Evolutionary conservation across 2,797 vertebrate species (phyloP), one percentile per base, ranked within the genome.

Genomic region (Parauchenoglanis ngamensis): DNA sequence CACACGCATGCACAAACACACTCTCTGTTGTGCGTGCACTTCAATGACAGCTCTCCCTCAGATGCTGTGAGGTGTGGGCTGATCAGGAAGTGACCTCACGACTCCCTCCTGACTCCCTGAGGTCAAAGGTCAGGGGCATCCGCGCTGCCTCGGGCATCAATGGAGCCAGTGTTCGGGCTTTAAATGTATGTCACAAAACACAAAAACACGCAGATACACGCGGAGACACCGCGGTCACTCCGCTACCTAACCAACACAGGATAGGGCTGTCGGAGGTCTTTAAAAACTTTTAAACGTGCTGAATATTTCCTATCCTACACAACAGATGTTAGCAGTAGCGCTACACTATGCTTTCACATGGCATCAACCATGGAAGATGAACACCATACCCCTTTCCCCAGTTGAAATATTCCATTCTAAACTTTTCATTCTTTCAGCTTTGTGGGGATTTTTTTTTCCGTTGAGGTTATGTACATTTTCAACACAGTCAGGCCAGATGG

Each of bases 111-210:
- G 91, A 92, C 90, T 87, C 85, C n/a, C 25, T 44, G 56, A 85
- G 91, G 91, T 86, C 79, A 90, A 70, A 89, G 91, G 89, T 92
- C 86, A 78, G 78, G 85, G 46, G 77, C 75, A 65, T 63, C 81
- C 8, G 11, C 68, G 72, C 89, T 85, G 77, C n/a, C 67, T 31
- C 57, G 15, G 65, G 83, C 77, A 88, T 93, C 92, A 93, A 89
- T 92, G 86, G 86, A 91, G 84, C 89, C 52, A 86, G 68, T 91
- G 92, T 92, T 90, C 54, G 15, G 73, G 85, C 84, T 90, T 88
- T 67, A 54, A 88, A 86, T 89, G 54, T 63, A 81, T 7, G 54
- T 70, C 63, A 83, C 25, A 31, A 35, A 31, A 85, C 84, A 44
- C 63, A 78, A 81, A 85, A 75, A 25, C 7, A 70, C 28, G 54